Evolutionary conservation across 2,797 vertebrate species (phyloP).

Genomic region (Peromyscus attwateri): DNA sequence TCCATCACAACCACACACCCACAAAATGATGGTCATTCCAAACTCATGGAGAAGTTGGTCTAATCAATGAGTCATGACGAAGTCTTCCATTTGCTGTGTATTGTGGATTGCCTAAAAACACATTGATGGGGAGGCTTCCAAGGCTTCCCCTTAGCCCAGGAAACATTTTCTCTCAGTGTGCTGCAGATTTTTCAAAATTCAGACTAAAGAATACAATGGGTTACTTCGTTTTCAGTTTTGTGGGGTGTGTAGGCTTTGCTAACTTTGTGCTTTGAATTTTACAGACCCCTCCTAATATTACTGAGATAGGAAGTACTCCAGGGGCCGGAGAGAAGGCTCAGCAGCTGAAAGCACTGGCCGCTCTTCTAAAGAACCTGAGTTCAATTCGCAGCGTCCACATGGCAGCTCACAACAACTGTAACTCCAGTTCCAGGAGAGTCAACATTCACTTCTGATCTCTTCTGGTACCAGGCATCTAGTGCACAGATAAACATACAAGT

Average conservation of each 20-base stretch:
- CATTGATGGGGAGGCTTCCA: background rate
- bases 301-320: constrained; percentile 18
- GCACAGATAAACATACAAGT: background rate
- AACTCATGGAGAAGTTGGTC: background rate
- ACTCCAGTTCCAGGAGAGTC: background rate
- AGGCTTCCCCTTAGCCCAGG: background rate
- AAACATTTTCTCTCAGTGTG: background rate
- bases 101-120: background rate
- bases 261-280: constrained; percentile 22
- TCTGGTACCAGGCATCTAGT: no score
- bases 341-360: background rate
- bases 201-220: background rate
- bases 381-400: no score
- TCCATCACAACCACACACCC: background rate
- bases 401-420: background rate
- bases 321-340: background rate
- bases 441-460: background rate
- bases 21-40: constrained; percentile 43
- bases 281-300: background rate
- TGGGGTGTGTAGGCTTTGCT: background rate
- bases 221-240: constrained; percentile 12
- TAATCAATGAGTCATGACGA: background rate
- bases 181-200: background rate
- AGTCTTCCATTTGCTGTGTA: background rate
- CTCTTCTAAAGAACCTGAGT: background rate